Percentiles rank a stretch among this genome's conserved stretches.
Evolutionary conservation across 2,888 invertebrate genomes (phyloP).

Genomic region (Harpalus rubripes): DNA sequence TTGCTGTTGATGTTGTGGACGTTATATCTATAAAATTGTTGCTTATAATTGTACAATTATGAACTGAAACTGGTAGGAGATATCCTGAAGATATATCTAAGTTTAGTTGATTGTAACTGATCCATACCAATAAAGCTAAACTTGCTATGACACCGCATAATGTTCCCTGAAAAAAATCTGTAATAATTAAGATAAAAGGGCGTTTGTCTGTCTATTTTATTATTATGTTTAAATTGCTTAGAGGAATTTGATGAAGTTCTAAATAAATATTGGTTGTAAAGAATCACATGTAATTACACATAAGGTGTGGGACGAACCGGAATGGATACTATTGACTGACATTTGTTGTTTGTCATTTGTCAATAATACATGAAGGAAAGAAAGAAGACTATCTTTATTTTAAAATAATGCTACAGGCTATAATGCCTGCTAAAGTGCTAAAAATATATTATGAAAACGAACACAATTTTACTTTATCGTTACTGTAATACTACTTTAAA

Average conservation of each 20-base stretch:
- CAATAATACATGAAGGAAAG: too few species aligned
- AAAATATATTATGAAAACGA: too few species aligned
- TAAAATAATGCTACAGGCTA: too few species aligned
- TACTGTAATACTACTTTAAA: too few species aligned
- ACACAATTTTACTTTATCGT: too few species aligned
- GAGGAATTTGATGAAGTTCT: not conserved
- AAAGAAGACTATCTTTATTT: too few species aligned
- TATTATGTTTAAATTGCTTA: not conserved
- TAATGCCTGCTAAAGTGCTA: too few species aligned
- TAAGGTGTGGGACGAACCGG: too few species aligned
- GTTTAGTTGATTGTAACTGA: not conserved
- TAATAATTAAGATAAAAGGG: not conserved
- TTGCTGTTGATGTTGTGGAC: not conserved
- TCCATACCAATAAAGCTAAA: not conserved
- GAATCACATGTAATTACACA: too few species aligned
- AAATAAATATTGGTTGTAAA: too few species aligned
- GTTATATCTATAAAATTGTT: not conserved
- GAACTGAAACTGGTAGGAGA: not conserved
- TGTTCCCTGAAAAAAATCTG: not conserved
- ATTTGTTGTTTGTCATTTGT: too few species aligned
- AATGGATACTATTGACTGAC: too few species aligned
- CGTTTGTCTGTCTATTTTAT: not conserved
- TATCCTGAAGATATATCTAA: constrained; percentile 1
- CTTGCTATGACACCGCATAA: not conserved
- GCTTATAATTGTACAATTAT: not conserved